phyloP scores from a whole-genome alignment of 2,113 vertebrate species.

The Nyctereutes procyonoides region DNA sequence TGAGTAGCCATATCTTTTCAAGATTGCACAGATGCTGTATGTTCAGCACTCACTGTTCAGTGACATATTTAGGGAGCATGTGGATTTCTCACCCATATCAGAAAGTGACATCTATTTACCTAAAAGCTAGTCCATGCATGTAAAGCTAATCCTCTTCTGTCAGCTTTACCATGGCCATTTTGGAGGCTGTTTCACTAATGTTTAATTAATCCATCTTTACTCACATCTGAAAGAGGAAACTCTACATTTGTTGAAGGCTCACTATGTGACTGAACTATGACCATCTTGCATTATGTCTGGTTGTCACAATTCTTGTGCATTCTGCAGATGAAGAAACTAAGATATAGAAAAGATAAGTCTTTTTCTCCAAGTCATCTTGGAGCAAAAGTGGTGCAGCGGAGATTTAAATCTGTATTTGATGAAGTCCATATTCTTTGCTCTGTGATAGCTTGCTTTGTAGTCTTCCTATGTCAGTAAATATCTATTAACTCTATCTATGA shows the following conservation, averaged over 20 bases:
- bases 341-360: neutral
- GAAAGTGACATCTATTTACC: constrained; percentile 4
- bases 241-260: neutral
- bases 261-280: neutral
- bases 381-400: neutral
- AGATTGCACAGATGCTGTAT: rapidly evolving
- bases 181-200: neutral
- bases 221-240: neutral
- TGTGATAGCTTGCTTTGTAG: neutral
- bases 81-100: constrained; percentile 21
- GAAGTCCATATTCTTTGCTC: neutral
- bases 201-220: neutral
- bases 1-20: neutral
- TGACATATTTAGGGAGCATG: rapidly evolving
- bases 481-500: neutral
- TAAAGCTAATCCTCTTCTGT: neutral
- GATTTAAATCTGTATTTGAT: neutral
- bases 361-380: neutral
- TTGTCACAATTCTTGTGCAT: neutral
- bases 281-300: neutral
- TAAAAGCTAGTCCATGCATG: neutral
- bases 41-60: neutral
- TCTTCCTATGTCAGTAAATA: neutral
- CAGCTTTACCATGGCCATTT: neutral
- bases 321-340: constrained; percentile 2